Evolutionary conservation across 1,140 invertebrate genomes (phyloP).

Genomic region (Neodiprion pinetum): DNA sequence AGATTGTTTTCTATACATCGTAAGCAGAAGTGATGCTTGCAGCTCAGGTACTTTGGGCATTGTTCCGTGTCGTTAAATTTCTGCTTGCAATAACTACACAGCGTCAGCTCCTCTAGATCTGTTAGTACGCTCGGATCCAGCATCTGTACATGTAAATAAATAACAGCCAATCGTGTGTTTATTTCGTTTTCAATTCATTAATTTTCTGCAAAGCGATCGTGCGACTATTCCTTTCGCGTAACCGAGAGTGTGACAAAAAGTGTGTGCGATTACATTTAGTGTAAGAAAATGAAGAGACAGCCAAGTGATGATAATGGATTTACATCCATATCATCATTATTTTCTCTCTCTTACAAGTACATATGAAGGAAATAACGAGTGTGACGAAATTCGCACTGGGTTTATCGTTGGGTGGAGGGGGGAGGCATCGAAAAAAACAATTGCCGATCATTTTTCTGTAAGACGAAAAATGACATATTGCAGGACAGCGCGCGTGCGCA

Average conservation of each 20-base stretch:
- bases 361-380: not conserved
- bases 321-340: too few relatives aligned
- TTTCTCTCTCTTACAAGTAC: not conserved
- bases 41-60: conserved; percentile 75
- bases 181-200: too few relatives aligned
- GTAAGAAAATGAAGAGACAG: too few relatives aligned
- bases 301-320: too few relatives aligned
- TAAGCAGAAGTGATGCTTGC: conserved; percentile 79
- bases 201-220: too few relatives aligned
- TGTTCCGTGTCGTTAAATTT: conserved; percentile 74
- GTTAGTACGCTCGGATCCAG: conserved; percentile 64
- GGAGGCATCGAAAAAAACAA: not conserved
- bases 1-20: conserved; percentile 73
- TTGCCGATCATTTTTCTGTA: not conserved
- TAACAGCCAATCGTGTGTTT: too few relatives aligned
- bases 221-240: not conserved
- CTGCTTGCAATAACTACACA: conserved; percentile 73
- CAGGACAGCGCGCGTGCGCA: conserved; percentile 47
- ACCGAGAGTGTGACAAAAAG: not conserved
- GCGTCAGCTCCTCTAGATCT: conserved; percentile 73
- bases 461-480: conserved; percentile 33
- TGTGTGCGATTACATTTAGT: not conserved
- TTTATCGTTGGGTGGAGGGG: not conserved
- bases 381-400: not conserved
- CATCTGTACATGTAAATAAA: conserved; percentile 47